A percentile compares a stretch with the other conserved stretches of the same genome.
Conservation (phyloP, 2,113 vertebrate genomes). For the Halcyon senegalensis region DNA sequence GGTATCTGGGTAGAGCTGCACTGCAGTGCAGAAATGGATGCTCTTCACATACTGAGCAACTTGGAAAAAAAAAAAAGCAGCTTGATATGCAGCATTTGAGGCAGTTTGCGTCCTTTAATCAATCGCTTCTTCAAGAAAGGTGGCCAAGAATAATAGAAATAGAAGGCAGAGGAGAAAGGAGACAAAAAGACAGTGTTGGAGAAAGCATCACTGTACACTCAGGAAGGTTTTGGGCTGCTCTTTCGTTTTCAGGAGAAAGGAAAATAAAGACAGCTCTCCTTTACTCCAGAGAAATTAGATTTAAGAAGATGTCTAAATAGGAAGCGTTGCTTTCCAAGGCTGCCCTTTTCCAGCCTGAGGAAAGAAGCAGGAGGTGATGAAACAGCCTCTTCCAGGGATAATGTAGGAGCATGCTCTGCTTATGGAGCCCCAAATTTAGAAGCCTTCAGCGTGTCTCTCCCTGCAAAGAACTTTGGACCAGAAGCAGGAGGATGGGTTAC, state of each 20-base stretch:
- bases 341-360: background rate
- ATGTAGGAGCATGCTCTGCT: background rate
- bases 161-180: background rate
- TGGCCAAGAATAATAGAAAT: background rate
- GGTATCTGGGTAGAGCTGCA: constrained; percentile 8
- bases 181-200: background rate
- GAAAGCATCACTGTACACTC: background rate
- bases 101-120: constrained; percentile 18
- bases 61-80: background rate
- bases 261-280: background rate
- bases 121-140: background rate
- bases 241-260: background rate
- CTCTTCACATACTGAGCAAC: background rate
- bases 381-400: background rate
- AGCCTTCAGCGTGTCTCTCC: background rate
- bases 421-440: background rate
- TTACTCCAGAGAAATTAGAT: background rate
- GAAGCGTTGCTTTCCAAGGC: constrained; percentile 5
- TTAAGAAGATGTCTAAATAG: background rate
- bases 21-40: constrained; percentile 15
- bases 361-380: background rate
- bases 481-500: background rate
- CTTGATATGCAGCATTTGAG: constrained; percentile 33
- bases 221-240: background rate
- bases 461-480: background rate